These are phyloP conservation scores for Cuculus canorus DNA, from an alignment of 2,797 vertebrate genomes.

Conservation along the genomic window DNA sequence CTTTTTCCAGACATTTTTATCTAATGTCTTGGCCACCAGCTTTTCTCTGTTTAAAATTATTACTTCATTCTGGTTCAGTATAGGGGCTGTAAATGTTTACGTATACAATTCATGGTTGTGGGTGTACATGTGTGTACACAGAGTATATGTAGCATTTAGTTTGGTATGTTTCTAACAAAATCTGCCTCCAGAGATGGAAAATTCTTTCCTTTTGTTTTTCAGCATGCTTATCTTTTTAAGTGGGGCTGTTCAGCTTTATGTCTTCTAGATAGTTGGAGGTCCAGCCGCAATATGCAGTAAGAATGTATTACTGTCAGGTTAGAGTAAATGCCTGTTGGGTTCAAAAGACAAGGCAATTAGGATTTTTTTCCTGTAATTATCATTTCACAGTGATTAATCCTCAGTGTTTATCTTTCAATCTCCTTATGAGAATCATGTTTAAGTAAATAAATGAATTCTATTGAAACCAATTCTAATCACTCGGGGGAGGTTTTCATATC, in stretches of 20 bases:
- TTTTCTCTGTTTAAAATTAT: neutral
- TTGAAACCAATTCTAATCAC: neutral
- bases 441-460: neutral
- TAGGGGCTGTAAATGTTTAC: neutral
- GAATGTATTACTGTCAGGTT: neutral
- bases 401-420: neutral
- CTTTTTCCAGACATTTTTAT: neutral
- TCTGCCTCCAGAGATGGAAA: neutral
- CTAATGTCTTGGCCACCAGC: neutral
- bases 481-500: neutral
- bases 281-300: neutral
- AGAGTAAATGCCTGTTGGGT: neutral
- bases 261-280: neutral
- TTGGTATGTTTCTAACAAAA: neutral
- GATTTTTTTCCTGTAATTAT: neutral
- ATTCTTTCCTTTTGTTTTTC: neutral
- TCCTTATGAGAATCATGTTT: neutral
- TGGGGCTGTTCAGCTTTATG: neutral
- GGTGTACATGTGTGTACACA: neutral
- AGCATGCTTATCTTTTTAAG: neutral
- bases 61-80: neutral
- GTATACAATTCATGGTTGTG: neutral
- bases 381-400: conserved; percentile 7
- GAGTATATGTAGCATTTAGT: neutral
- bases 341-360: neutral